Percentiles rank a stretch among this genome's conserved stretches.
These are phyloP conservation scores for Plutella xylostella DNA, from an alignment of 2,888 invertebrate genomes.

Conservation along the genomic window DNA sequence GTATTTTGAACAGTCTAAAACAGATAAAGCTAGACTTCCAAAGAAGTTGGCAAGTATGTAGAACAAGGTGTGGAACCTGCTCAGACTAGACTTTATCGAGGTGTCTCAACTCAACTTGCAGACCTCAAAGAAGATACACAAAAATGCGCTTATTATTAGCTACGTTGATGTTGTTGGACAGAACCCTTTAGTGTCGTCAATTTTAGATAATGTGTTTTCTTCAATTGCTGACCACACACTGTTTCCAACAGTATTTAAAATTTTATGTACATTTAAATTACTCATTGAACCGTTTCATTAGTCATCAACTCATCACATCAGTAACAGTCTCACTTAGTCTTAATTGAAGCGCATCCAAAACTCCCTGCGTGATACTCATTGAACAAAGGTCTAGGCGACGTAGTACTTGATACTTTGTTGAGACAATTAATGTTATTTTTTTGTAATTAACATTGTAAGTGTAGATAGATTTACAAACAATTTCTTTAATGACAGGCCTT, in stretches of 20 bases:
- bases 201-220: background rate
- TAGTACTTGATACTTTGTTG: constrained; percentile 4
- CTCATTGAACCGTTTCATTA: constrained; percentile 56
- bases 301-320: too few species aligned
- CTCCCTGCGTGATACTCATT: constrained; percentile 14
- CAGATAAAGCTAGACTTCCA: too few species aligned
- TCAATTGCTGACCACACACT: constrained; percentile 12
- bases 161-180: background rate
- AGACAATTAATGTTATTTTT: too few species aligned
- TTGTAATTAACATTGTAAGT: too few species aligned
- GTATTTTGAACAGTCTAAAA: too few species aligned
- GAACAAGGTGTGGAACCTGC: constrained; percentile 53
- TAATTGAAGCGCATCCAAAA: constrained; percentile 59
- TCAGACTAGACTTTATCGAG: constrained; percentile 63
- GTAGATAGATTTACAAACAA: too few species aligned
- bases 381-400: background rate
- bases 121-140: background rate
- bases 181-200: background rate
- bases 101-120: constrained; percentile 36
- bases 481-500: constrained; percentile 16
- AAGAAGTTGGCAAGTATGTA: constrained; percentile 32
- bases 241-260: constrained; percentile 34
- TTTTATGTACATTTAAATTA: constrained; percentile 50
- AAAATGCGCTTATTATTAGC: background rate
- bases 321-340: constrained; percentile 40